Percentiles rank a stretch among this genome's conserved stretches.
phyloP scores from a whole-genome alignment of 37 sponge, comb jelly and placozoan species.

The Spongilla lacustris region DNA sequence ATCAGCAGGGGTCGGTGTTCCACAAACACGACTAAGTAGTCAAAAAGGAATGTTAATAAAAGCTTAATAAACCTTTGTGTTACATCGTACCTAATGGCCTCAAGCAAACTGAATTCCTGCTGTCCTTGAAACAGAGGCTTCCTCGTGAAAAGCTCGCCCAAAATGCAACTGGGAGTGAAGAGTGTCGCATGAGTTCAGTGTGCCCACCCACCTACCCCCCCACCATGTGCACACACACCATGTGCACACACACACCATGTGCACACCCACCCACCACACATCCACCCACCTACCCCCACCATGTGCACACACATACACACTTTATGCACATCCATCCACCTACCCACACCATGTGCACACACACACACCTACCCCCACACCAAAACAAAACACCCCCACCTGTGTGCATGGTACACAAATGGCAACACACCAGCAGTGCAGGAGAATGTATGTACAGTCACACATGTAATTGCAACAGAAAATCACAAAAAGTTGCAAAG shows the following conservation, averaged over 20 bases:
- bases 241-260: constrained; percentile 2
- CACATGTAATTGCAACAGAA: no score
- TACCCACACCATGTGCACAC: no score
- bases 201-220: background rate
- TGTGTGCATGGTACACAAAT: no score
- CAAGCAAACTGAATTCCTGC: constrained; percentile 81
- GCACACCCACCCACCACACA: no score
- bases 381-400: no score
- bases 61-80: background rate
- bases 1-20: constrained; percentile 90
- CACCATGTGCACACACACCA: background rate
- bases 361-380: no score
- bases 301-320: constrained; percentile 1
- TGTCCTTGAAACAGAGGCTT: constrained; percentile 85
- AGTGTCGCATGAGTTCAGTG: no score
- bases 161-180: constrained; percentile 71
- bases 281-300: no score
- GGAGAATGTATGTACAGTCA: no score
- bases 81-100: constrained; percentile 83
- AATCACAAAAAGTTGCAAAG: no score
- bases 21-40: constrained; percentile 80
- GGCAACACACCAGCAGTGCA: no score
- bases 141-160: constrained; percentile 92
- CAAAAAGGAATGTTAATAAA: background rate
- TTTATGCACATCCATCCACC: no score